phyloP scores from a whole-genome alignment of 2,113 vertebrate species.

The Electrona antarctica region DNA sequence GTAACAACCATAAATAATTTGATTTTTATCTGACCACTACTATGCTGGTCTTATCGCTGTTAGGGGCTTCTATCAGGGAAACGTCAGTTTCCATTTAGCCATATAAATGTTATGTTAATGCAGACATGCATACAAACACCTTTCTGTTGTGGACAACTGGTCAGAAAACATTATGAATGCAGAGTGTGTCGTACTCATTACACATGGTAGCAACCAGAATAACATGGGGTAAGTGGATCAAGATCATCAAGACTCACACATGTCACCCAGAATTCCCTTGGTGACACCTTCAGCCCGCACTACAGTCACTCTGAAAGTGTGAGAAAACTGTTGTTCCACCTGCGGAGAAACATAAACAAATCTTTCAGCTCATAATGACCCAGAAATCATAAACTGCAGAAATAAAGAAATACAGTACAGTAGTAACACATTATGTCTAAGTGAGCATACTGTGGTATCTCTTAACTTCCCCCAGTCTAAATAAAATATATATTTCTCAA shows the following conservation, averaged over 20 bases:
- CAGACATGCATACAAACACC: slow-evolving; percentile 7
- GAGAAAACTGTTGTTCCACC: slow-evolving; percentile 97
- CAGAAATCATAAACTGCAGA: too few species aligned
- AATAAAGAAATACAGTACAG: too few species aligned
- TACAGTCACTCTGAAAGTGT: slow-evolving; percentile 89
- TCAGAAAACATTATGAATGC: too few species aligned
- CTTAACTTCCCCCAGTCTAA: neutral
- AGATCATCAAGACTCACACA: slow-evolving; percentile 84
- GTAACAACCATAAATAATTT: too few species aligned
- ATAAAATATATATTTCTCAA: neutral
- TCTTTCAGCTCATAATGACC: neutral
- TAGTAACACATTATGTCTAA: too few species aligned
- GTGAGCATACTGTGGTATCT: too few species aligned
- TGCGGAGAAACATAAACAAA: slow-evolving; percentile 58
- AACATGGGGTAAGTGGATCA: neutral
- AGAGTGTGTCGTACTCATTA: neutral
- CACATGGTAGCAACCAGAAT: neutral
- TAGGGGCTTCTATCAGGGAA: too few species aligned
- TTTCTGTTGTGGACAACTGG: too few species aligned
- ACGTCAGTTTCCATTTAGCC: too few species aligned
- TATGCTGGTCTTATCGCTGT: too few species aligned
- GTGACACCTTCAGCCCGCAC: slow-evolving; percentile 90
- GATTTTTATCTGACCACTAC: too few species aligned
- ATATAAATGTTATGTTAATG: neutral
- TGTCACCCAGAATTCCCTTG: slow-evolving; percentile 92